Conservation (phyloP, 2,888 invertebrate species). For the Mechanitis mazaeus region DNA sequence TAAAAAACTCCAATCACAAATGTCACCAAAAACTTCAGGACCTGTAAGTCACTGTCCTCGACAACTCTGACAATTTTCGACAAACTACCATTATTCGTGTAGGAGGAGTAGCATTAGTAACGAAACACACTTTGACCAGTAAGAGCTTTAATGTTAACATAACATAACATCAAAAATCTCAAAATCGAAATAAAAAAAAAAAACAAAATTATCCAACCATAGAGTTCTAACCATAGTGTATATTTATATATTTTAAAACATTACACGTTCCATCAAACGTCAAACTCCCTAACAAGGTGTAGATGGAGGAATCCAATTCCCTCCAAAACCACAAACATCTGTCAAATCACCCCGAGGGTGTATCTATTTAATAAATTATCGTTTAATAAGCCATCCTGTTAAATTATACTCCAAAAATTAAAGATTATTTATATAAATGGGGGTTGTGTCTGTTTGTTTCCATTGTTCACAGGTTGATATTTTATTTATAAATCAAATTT, state of each 20-base stretch:
- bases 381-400: conserved; percentile 47
- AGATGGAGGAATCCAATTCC: conserved; percentile 17
- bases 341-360: conserved; percentile 42
- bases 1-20: no score
- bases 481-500: no score
- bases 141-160: no score
- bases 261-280: no score
- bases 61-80: no score
- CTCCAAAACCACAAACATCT: conserved; percentile 39
- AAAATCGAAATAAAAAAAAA: no score
- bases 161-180: no score
- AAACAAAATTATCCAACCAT: background rate
- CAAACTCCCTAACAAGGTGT: conserved; percentile 16
- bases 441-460: conserved; percentile 33
- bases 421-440: conserved; percentile 52
- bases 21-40: no score
- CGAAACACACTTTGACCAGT: no score
- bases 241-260: background rate
- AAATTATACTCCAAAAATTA: conserved; percentile 52
- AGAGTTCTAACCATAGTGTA: background rate
- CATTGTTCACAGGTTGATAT: conserved; percentile 35
- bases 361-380: conserved; percentile 55
- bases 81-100: no score
- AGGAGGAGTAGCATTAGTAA: no score
- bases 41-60: no score